Evolutionary conservation across 2,888 invertebrate genomes (phyloP), one percentile per base, ranked within the genome.

Genomic region (Apodemia hepburni): DNA sequence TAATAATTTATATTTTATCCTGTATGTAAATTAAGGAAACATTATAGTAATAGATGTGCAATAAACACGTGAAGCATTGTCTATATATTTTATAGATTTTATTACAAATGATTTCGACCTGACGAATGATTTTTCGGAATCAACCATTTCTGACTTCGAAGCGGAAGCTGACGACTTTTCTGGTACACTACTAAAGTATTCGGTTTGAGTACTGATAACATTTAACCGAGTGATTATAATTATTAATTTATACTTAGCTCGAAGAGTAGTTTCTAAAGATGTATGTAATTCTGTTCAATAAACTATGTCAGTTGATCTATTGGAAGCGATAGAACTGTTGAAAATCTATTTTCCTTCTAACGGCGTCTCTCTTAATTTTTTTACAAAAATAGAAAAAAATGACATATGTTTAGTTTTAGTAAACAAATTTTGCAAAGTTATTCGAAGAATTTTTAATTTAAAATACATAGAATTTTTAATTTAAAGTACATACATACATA

Each of bases 141-240:
- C 61, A 4, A 58, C 64, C 27, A 49, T 59, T 66, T 63, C 69
- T 67, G 57, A 62, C 62, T 65, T 63, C 61, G 68, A 66, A 64
- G 67, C 65, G 62, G 62, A 65, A 61, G 63, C 65, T 67, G 58
- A 66, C 61, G 64, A 67, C 64, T 61, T 66, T n/a, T 69, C 71
- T 73, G 73, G 73, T 73, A 74, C 27, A 54, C 15, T 7, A 12
- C 11, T 22, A 27, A 18, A 42, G 15, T 12, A 15, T 27, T 15
- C 12, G 42, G 5, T 15, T 54, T 29, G 4, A 27, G 12, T 54
- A n/a, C 29, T 18, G 18, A 11, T 38, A 38, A 38, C 38, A 4
- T 7, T 27, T n/a, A 29, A 22, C 7, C n/a, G 27, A 29, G 29
- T 54, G 54, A 29, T 54, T 15, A 4, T 7, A 27, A 54, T 1